Conservation (phyloP, 2,888 invertebrate species). For the Lithophane semibrunnea region DNA sequence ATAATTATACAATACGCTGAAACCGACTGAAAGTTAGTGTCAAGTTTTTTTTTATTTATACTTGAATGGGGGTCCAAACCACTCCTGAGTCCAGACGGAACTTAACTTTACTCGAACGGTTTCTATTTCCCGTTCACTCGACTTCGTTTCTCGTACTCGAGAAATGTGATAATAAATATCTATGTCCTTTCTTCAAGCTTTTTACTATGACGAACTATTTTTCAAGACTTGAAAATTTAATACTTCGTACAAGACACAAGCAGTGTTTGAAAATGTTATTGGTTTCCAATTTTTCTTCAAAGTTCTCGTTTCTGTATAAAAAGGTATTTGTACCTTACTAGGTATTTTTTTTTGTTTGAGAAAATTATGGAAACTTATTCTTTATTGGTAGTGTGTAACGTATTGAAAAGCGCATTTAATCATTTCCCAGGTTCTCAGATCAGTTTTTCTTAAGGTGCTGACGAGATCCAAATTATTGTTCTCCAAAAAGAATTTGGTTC, state of each 20-base stretch:
- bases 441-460: not conserved
- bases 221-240: not conserved
- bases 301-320: not conserved
- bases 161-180: not conserved
- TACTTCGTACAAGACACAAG: not conserved
- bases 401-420: not conserved
- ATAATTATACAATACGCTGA: too few relatives aligned
- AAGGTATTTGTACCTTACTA: too few relatives aligned
- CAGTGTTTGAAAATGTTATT: not conserved
- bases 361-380: too few relatives aligned
- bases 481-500: not conserved
- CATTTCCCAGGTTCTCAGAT: not conserved
- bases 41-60: not conserved
- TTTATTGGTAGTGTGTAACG: not conserved
- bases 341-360: too few relatives aligned
- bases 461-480: not conserved
- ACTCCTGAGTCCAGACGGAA: too few relatives aligned
- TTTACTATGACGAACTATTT: not conserved
- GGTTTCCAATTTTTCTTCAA: not conserved
- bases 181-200: not conserved
- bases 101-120: not conserved
- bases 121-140: not conserved
- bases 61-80: not conserved
- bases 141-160: not conserved
- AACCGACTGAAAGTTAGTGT: not conserved